Conservation (phyloP, 1,140 invertebrate species). For the Zaprionus capensis region DNA sequence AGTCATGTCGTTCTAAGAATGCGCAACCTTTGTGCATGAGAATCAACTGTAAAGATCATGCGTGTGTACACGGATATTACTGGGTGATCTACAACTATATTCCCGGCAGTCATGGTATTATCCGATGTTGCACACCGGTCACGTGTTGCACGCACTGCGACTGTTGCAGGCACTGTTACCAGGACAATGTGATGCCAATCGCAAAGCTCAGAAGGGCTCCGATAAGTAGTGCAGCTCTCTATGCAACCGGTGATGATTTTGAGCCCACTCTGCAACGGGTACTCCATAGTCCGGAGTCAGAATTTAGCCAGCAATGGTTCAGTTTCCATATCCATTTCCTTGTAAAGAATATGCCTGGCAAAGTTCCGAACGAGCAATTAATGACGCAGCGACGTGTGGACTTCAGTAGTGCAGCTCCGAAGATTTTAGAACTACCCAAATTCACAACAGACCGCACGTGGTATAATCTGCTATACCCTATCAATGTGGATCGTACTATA, state of each 20-base stretch:
- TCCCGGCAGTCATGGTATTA: conserved; percentile 85
- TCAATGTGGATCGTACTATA: conserved; percentile 93
- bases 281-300: conserved; percentile 86
- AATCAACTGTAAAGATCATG: conserved; percentile 87
- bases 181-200: conserved; percentile 93
- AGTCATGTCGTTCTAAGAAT: neutral
- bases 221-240: conserved; percentile 88
- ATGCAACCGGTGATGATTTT: conserved; percentile 90
- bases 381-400: conserved; percentile 87
- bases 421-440: neutral
- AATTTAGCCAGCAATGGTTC: conserved; percentile 89
- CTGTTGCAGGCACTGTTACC: conserved; percentile 88
- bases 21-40: conserved; percentile 53
- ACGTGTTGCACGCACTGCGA: conserved; percentile 96
- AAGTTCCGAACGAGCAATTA: conserved; percentile 86
- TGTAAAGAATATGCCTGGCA: conserved; percentile 90
- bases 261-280: conserved; percentile 87
- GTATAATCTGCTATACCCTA: conserved; percentile 89
- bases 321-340: conserved; percentile 94
- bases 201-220: conserved; percentile 89
- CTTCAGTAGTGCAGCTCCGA: conserved; percentile 84
- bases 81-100: conserved; percentile 96
- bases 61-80: conserved; percentile 90
- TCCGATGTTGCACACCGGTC: conserved; percentile 90
- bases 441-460: neutral